Evolutionary conservation across 2,797 vertebrate genomes (phyloP), one percentile per base, ranked within the genome.

Genomic region (Acrossocheilus wenchowensis): DNA sequence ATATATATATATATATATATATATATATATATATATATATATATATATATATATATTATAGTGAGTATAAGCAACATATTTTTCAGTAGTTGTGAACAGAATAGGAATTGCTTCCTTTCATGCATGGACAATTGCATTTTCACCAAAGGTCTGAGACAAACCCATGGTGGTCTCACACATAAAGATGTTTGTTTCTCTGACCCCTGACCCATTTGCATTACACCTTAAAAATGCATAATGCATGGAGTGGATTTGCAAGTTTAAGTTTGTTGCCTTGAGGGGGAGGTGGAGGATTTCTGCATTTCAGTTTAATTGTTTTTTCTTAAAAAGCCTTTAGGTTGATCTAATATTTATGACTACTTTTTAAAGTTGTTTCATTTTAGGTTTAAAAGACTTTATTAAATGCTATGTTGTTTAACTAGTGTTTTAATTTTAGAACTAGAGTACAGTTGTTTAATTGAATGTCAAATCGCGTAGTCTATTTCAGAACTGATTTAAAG

Each of bases 181-280:
- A 78, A 73, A 74, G 52, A 64, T 62, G 71, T 62, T n/a, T 82
- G 57, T 68, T 50, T 15, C 43, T 17, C 26, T 83, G 52, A 71
- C 57, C 34, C 23, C 74, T 19, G 30, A 66, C 30, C 30, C 12
- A 39, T 81, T 81, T 69, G 71, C 48, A 78, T 86, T 50, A 26
- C 83, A 88, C 78, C 39, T 82, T 71, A 73, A 66, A 66, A 69
- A 23, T 69, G 52, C 54, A 80, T 57, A 43, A 6, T 11, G 41
- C 43, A 64, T 62, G 72, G 41, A 62, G 72, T 30, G 45, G 86
- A 71, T 88, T 88, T 78, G 72, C 84, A 88, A 82, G 86, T 84
- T 84, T 84, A 52, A 86, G 52, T 72, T 26, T 50, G 36, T 74
- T 34, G 41, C 54, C 81, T 81, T 82, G n/a, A 74, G 64, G 26